A percentile compares a stretch with the other conserved stretches of the same genome.
phyloP scores from a whole-genome alignment of 2,113 vertebrate species.

The Neoarius graeffei region DNA sequence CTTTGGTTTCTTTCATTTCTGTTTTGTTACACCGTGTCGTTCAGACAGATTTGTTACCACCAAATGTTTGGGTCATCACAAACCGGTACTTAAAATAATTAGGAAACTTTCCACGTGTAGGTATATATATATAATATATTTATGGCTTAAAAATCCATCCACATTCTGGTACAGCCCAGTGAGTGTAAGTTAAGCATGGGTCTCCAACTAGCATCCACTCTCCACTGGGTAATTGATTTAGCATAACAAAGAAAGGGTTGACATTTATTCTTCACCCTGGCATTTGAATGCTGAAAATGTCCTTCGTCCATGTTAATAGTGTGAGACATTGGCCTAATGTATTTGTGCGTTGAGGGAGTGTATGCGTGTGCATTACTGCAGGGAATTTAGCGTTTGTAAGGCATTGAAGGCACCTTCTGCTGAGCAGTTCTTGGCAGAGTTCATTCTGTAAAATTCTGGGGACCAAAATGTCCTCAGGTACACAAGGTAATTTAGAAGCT shows the following conservation, averaged over 20 bases:
- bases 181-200: conserved; percentile 38
- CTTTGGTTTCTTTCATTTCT: conserved; percentile 9
- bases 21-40: conserved; percentile 29
- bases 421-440: conserved; percentile 52
- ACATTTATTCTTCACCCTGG: conserved; percentile 59
- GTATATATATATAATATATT: conserved; percentile 50
- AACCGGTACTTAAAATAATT: conserved; percentile 66
- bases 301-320: conserved; percentile 53
- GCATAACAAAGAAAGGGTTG: conserved; percentile 60
- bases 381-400: conserved; percentile 34
- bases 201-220: conserved; percentile 26
- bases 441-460: conserved; percentile 54
- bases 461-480: conserved; percentile 52
- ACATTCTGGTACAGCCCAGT: conserved; percentile 51
- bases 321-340: conserved; percentile 32
- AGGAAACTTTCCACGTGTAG: conserved; percentile 61
- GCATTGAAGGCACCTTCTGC: conserved; percentile 44
- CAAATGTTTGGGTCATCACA: conserved; percentile 52
- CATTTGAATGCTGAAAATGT: conserved; percentile 55
- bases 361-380: conserved; percentile 26
- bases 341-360: conserved; percentile 18
- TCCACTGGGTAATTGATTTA: conserved; percentile 55
- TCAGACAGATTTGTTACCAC: conserved; percentile 56
- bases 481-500: conserved; percentile 54
- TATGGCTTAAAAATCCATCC: conserved; percentile 58